phyloP scores from a whole-genome alignment of 2,113 vertebrate genomes.

The Melozone crissalis region DNA sequence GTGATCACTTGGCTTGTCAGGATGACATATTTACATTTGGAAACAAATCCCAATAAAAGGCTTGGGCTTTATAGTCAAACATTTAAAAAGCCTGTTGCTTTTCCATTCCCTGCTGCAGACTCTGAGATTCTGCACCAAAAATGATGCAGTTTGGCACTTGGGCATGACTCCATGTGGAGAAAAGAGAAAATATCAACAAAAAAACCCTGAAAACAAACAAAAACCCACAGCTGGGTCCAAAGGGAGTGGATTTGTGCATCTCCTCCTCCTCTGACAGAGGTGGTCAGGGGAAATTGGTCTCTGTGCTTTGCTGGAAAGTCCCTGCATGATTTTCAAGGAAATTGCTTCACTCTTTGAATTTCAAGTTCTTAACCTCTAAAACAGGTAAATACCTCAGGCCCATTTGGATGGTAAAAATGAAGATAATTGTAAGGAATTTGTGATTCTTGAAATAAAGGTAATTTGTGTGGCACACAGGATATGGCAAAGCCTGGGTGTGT shows the following conservation, averaged over 20 bases:
- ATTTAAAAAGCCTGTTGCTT: background rate
- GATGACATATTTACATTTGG: background rate
- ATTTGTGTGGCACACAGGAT: background rate
- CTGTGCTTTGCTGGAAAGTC: background rate
- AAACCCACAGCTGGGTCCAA: background rate
- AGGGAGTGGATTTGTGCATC: background rate
- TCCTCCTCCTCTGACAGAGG: background rate
- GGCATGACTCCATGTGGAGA: background rate
- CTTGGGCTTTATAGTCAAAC: background rate
- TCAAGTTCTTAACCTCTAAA: background rate
- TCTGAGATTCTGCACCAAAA: background rate
- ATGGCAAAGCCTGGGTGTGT: background rate
- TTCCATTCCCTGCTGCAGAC: background rate
- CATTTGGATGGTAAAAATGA: background rate
- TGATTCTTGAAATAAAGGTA: background rate
- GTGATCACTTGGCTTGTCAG: background rate
- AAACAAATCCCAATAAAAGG: background rate
- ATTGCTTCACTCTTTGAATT: background rate
- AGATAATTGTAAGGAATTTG: background rate
- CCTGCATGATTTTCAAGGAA: background rate
- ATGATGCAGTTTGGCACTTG: background rate
- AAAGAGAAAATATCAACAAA: background rate
- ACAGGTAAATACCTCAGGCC: background rate
- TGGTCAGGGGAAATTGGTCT: background rate
- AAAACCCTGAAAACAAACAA: background rate